Conservation (phyloP, 2,797 vertebrate species). For the Cottoperca gobio region DNA sequence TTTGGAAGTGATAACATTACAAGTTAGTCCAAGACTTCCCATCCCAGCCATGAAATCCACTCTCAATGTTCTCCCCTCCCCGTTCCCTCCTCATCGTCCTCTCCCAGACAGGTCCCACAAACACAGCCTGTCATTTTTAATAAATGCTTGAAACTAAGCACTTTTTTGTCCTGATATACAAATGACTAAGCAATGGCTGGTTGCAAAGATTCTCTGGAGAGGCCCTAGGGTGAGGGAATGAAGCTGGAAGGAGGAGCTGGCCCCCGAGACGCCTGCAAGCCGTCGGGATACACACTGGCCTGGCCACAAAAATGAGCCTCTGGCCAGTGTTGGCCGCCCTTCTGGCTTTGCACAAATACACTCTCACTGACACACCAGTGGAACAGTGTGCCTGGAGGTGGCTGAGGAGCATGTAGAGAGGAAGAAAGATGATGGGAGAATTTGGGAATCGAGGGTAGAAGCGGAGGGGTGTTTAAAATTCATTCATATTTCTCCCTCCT, state of each 20-base stretch:
- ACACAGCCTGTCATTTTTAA: slow-evolving; percentile 72
- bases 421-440: slow-evolving; percentile 68
- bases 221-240: slow-evolving; percentile 69
- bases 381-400: slow-evolving; percentile 76
- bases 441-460: slow-evolving; percentile 61
- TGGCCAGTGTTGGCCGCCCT: slow-evolving; percentile 70
- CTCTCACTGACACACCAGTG: slow-evolving; percentile 70
- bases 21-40: slow-evolving; percentile 67
- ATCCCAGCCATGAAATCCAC: slow-evolving; percentile 62
- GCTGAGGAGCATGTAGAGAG: slow-evolving; percentile 60
- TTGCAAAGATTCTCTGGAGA: slow-evolving; percentile 65
- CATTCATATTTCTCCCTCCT: slow-evolving; percentile 77
- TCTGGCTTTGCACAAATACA: slow-evolving; percentile 73
- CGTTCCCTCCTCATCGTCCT: slow-evolving; percentile 7
- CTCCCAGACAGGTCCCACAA: slow-evolving; percentile 60
- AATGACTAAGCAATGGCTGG: slow-evolving; percentile 71
- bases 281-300: slow-evolving; percentile 81
- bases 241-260: slow-evolving; percentile 72
- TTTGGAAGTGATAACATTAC: slow-evolving; percentile 61
- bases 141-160: slow-evolving; percentile 65
- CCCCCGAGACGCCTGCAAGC: slow-evolving; percentile 82
- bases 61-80: slow-evolving; percentile 46
- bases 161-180: slow-evolving; percentile 54
- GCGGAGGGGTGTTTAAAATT: slow-evolving; percentile 69
- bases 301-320: slow-evolving; percentile 83